Base-by-base conservation (phyloP, 2,888 invertebrate genomes). In the Epinotia ramella region DNA sequence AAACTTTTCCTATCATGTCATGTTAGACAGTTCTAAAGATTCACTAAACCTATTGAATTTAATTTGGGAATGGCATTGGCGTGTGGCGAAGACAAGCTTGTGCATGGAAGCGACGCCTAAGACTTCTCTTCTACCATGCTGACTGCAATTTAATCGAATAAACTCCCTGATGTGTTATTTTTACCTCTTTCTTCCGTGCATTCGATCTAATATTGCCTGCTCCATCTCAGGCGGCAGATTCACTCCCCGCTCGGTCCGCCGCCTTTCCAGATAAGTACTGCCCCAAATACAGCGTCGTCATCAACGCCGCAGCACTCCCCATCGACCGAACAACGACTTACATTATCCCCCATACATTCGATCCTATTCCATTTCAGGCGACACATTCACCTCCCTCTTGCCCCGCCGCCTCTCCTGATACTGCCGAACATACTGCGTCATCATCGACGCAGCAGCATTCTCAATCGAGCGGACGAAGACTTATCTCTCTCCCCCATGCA, bases 341-440 rank as follows among this genome's bases (percentile, higher is more conserved):
- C 69, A 28, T 28, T 28, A 2, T 28, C 97, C 97, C 3, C 97
- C 97, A 84, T 97, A 97, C 82, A 98, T 95, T 93, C 84, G 90
- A 81, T 89, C 91, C 74, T 85, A 86, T 83, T 94, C 93, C 13
- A 88, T 81, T 77, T 91, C 90, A 71, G 91, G 87, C 44, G 90
- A 83, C 6, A 91, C 82, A 74, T 82, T 78, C 33, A 86, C 82
- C 24, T 92, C 85, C 85, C 92, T 89, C 86, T 88, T 95, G 83
- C 95, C 95, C 85, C 92, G 92, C 86, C 96, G 94, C 70, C 95
- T 95, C 69, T 96, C 96, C 78, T 97, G 89, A 83, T 97, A 4
- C 70, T 96, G 95, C 1, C 96, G 96, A 33, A 97, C 95, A 84
- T 97, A 97, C 82, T 97, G 96, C 0, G 97, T 96, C 87, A 96